Percentiles rank a stretch among this genome's conserved stretches.
These are phyloP conservation scores for Drosophila differens DNA, from an alignment of 2,888 invertebrate genomes.

Conservation along the genomic window DNA sequence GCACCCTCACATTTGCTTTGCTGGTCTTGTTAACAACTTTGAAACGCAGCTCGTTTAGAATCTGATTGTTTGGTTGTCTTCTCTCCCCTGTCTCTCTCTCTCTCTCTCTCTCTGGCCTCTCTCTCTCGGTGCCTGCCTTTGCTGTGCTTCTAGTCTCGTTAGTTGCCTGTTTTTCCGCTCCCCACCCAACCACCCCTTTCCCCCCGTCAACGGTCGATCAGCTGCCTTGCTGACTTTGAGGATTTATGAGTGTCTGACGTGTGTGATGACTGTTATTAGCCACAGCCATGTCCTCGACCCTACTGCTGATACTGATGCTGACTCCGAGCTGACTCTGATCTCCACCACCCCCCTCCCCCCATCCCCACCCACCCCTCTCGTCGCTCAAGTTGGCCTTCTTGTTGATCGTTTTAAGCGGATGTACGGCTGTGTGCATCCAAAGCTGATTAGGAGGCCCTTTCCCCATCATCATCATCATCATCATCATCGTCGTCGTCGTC, in stretches of 20 bases:
- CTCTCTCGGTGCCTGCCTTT: background rate
- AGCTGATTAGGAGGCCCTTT: background rate
- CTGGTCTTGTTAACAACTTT: slow-evolving; percentile 73
- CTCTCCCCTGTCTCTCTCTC: slow-evolving; percentile 2
- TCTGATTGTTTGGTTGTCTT: slow-evolving; percentile 55
- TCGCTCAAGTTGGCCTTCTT: background rate
- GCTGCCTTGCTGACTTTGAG: slow-evolving; percentile 73
- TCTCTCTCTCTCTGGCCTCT: background rate
- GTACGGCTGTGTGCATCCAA: slow-evolving; percentile 50
- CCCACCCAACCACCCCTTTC: background rate
- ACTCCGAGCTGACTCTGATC: background rate
- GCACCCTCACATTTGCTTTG: background rate
- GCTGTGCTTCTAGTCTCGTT: slow-evolving; percentile 39
- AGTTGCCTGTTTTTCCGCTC: slow-evolving; percentile 19
- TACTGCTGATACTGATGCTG: slow-evolving; percentile 4
- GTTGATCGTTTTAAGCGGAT: slow-evolving; percentile 59
- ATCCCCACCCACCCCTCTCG: background rate
- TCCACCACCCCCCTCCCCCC: background rate
- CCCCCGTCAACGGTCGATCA: background rate
- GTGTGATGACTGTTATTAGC: slow-evolving; percentile 83
- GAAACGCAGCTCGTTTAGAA: slow-evolving; percentile 79
- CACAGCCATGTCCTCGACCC: slow-evolving; percentile 52
- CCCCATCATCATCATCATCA: background rate
- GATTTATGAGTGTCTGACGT: slow-evolving; percentile 82
- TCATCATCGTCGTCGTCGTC: background rate